A percentile compares a stretch with the other conserved stretches of the same genome.
phyloP scores from a whole-genome alignment of 1,140 invertebrate genomes.

The Pseudomyrmex dendroicus region DNA sequence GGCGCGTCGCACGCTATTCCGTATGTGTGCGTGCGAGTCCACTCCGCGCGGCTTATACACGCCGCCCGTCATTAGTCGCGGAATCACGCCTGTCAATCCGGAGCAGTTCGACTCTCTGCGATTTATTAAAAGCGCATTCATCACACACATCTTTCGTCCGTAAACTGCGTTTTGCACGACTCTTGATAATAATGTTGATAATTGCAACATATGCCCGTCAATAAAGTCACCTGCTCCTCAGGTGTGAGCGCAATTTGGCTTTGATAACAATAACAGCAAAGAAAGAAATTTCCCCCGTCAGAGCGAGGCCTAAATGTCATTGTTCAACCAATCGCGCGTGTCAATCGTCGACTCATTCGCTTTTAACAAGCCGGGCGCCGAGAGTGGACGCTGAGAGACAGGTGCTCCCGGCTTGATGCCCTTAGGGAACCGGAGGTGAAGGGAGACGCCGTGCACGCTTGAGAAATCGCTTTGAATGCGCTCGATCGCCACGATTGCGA shows the following conservation, averaged over 20 bases:
- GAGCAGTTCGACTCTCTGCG: constrained; percentile 25
- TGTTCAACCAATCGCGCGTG: constrained; percentile 10
- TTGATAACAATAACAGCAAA: not conserved
- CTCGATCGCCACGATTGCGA: constrained; percentile 8
- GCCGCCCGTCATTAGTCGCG: constrained; percentile 69
- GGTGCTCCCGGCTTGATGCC: constrained; percentile 47
- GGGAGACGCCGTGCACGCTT: constrained; percentile 24
- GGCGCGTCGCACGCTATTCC: constrained; percentile 48
- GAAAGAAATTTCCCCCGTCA: not conserved
- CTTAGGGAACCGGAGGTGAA: constrained; percentile 49
- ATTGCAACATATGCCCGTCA: constrained; percentile 22
- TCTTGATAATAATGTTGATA: constrained; percentile 35
- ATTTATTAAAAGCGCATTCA: constrained; percentile 50
- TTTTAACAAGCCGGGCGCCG: constrained; percentile 37
- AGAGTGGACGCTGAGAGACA: constrained; percentile 47
- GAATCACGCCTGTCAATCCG: constrained; percentile 61
- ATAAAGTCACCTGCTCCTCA: constrained; percentile 30
- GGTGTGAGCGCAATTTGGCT: not conserved
- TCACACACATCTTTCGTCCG: not conserved
- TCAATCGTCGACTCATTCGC: constrained; percentile 37
- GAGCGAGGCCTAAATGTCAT: constrained; percentile 34
- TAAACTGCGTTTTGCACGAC: not conserved
- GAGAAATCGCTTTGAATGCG: constrained; percentile 45
- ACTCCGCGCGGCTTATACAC: constrained; percentile 58
- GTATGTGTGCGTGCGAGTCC: constrained; percentile 31